Conservation (phyloP, 2,888 invertebrate genomes). For the Apamea anceps region DNA sequence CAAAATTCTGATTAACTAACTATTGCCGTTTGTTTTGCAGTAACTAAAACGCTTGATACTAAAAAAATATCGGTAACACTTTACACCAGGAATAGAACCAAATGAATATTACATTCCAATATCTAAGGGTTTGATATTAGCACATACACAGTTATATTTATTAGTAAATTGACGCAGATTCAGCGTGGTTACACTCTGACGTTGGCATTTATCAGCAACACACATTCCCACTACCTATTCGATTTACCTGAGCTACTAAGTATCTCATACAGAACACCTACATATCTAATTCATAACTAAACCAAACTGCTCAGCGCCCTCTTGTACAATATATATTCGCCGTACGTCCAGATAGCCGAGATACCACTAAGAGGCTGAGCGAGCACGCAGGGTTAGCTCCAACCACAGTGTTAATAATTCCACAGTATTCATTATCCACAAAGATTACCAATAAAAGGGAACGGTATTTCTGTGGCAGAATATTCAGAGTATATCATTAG, state of each 20-base stretch:
- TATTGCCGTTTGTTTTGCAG: neutral
- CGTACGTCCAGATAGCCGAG: slow-evolving; percentile 18
- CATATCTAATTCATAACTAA: slow-evolving; percentile 14
- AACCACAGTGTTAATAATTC: slow-evolving; percentile 11
- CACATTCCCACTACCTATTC: neutral
- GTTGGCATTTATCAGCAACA: neutral
- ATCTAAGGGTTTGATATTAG: neutral
- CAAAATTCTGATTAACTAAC: neutral
- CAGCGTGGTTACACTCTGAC: neutral
- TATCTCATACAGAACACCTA: neutral
- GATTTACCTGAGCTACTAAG: slow-evolving; percentile 4
- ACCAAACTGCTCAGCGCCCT: slow-evolving; percentile 6
- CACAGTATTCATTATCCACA: too few relatives aligned
- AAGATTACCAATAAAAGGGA: too few relatives aligned
- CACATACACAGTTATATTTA: neutral
- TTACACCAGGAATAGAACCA: neutral
- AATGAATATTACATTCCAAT: neutral
- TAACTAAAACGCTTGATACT: neutral
- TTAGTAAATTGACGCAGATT: neutral
- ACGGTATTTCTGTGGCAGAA: neutral
- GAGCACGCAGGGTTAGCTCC: slow-evolving; percentile 11
- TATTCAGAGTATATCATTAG: neutral
- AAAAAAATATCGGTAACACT: neutral
- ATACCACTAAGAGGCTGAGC: slow-evolving; percentile 14
- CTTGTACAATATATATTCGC: slow-evolving; percentile 7